phyloP scores from a whole-genome alignment of 2,797 vertebrate species.

The Muscicapa striata region DNA sequence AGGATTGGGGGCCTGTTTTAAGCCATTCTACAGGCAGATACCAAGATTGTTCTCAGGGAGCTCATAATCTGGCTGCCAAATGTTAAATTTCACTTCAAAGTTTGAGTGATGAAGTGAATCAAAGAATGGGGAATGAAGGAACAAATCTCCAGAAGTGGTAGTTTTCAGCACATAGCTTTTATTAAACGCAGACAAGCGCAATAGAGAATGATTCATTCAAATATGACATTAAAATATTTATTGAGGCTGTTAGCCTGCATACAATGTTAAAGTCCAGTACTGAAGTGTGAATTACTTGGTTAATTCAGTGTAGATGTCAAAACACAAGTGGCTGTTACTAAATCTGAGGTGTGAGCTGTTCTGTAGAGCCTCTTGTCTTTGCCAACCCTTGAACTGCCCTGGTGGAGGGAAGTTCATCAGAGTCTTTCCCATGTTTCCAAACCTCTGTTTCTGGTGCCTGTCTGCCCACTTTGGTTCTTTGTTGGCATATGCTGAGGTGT shows the following conservation, averaged over 20 bases:
- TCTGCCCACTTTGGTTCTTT: not conserved
- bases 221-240: not conserved
- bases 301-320: not conserved
- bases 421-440: not conserved
- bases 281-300: not conserved
- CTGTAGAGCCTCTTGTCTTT: not conserved
- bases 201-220: not conserved
- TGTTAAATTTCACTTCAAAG: not conserved
- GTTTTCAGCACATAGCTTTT: not conserved
- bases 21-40: not conserved
- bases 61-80: not conserved
- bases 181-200: not conserved
- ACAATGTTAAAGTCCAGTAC: not conserved
- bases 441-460: not conserved
- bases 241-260: not conserved
- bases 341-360: not conserved
- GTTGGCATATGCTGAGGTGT: rapidly evolving
- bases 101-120: not conserved
- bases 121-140: not conserved
- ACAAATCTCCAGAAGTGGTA: not conserved
- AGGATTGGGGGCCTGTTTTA: not conserved
- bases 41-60: not conserved
- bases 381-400: not conserved
- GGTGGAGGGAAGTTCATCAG: not conserved
- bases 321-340: not conserved